These are phyloP conservation scores for Podarcis siculus DNA, from an alignment of 2,797 vertebrate genomes.

Conservation along the genomic window DNA sequence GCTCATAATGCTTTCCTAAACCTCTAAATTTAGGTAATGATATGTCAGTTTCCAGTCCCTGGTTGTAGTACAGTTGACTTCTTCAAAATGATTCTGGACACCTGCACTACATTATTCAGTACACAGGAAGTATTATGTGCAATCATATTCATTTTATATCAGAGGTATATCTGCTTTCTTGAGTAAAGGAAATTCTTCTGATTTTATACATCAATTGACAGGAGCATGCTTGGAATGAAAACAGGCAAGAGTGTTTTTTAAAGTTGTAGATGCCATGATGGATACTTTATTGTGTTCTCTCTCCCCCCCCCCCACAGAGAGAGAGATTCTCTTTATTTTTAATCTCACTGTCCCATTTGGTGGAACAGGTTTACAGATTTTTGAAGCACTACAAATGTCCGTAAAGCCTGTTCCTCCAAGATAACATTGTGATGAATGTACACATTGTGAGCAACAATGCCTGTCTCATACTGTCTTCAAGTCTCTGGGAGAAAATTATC, in stretches of 20 bases:
- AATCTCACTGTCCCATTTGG: background rate
- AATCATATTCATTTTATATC: background rate
- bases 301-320: no score
- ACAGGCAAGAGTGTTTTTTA: background rate
- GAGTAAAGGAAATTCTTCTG: background rate
- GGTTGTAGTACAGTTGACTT: background rate
- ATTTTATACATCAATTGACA: background rate
- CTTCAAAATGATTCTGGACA: background rate
- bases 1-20: background rate
- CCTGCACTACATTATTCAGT: background rate
- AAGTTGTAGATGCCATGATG: background rate
- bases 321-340: no score
- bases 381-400: background rate
- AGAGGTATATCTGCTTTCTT: background rate
- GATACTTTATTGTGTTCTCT: background rate
- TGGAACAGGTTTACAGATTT: background rate
- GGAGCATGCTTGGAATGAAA: background rate
- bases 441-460: background rate
- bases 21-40: background rate
- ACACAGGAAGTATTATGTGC: background rate
- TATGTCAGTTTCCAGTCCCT: background rate
- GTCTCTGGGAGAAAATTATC: fast-evolving
- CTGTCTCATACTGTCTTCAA: background rate
- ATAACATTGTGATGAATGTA: background rate
- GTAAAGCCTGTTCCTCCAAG: background rate